Percentiles rank a stretch among this genome's conserved stretches.
Conservation (phyloP, 2,888 invertebrate genomes). For the Allacma fusca region DNA sequence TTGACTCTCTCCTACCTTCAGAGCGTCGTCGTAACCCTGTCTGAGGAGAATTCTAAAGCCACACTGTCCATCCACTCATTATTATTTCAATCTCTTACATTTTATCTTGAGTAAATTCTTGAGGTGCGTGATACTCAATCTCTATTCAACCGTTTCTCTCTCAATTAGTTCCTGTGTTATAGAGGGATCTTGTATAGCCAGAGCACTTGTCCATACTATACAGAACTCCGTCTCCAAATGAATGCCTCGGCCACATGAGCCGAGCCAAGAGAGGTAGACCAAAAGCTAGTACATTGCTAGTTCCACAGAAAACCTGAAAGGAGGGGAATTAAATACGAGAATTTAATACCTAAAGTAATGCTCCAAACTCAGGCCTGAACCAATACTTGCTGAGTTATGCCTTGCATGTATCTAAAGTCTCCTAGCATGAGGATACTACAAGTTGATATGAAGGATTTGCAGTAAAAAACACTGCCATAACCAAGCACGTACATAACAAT, state of each 20-base stretch:
- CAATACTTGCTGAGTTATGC: too few species aligned
- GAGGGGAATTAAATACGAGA: neutral
- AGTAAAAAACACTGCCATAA: too few species aligned
- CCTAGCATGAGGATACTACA: too few species aligned
- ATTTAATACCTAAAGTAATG: conserved; percentile 12
- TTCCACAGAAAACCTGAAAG: too few species aligned
- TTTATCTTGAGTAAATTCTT: neutral
- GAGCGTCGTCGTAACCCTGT: too few species aligned
- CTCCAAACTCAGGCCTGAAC: neutral
- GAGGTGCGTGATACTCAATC: conserved; percentile 24
- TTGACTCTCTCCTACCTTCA: conserved; percentile 20
- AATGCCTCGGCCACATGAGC: neutral
- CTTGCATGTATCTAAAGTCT: too few species aligned
- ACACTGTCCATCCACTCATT: neutral
- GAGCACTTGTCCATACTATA: neutral
- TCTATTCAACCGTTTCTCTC: conserved; percentile 17
- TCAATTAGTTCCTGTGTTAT: conserved; percentile 12
- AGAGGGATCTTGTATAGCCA: neutral
- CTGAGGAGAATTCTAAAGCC: too few species aligned
- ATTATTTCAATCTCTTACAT: neutral
- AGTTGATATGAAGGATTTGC: too few species aligned
- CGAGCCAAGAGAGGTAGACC: too few species aligned
- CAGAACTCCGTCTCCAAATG: neutral
- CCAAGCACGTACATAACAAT: neutral
- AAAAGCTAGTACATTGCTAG: too few species aligned